phyloP scores from a whole-genome alignment of 2,888 invertebrate genomes.

The Lutraria lutraria region DNA sequence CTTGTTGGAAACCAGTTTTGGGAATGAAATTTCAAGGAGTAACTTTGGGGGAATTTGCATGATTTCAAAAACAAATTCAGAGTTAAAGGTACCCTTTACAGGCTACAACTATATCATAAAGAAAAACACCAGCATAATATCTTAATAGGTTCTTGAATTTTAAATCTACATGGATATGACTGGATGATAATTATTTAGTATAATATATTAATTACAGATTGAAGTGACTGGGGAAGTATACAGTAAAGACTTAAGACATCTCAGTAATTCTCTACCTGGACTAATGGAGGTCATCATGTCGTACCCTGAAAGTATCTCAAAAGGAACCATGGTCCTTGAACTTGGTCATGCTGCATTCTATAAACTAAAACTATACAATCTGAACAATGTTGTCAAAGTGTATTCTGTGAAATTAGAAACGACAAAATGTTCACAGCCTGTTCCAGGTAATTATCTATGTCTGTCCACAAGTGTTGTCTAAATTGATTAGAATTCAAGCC shows the following conservation, averaged over 20 bases:
- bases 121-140: no score
- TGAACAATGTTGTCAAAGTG: constrained; percentile 76
- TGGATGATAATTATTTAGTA: background rate
- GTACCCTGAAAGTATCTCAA: constrained; percentile 78
- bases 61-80: no score
- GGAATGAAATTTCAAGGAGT: no score
- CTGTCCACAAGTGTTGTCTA: background rate
- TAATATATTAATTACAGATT: constrained; percentile 45
- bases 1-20: no score
- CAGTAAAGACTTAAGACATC: constrained; percentile 72
- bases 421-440: constrained; percentile 63
- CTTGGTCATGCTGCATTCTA: constrained; percentile 78
- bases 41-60: no score
- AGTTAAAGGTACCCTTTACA: no score
- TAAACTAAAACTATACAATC: constrained; percentile 76
- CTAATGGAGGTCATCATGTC: constrained; percentile 77
- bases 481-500: background rate
- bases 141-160: no score
- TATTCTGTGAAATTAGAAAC: constrained; percentile 75
- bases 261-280: constrained; percentile 78
- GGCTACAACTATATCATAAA: no score
- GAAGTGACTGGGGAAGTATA: constrained; percentile 77
- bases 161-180: background rate
- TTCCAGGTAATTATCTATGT: constrained; percentile 60
- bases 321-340: constrained; percentile 76